Conservation (phyloP, 35 echinoderm and acorn worm species). For the Acanthaster planci region DNA sequence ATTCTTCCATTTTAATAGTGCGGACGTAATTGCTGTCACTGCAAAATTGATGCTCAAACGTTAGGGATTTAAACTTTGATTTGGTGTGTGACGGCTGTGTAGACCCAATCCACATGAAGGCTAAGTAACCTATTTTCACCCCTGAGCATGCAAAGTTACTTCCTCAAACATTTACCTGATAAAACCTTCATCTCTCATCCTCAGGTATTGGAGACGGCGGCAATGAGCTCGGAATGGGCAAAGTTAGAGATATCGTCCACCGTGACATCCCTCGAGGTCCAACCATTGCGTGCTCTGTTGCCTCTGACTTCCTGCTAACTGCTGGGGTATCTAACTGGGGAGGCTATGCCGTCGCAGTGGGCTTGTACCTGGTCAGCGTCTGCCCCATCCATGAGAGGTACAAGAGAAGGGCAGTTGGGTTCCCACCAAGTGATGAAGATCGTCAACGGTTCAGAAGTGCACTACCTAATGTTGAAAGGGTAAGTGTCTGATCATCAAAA, state of each 20-base stretch:
- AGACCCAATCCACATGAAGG: not conserved
- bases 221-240: slow-evolving; percentile 87
- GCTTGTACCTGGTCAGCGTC: slow-evolving; percentile 43
- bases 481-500: too few species aligned
- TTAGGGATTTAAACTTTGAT: too few species aligned
- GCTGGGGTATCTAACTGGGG: slow-evolving; percentile 88
- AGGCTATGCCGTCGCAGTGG: slow-evolving; percentile 72
- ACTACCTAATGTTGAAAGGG: slow-evolving; percentile 54
- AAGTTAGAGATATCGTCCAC: slow-evolving; percentile 44
- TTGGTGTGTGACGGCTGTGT: too few species aligned
- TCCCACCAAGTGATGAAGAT: slow-evolving; percentile 54
- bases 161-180: not conserved
- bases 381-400: slow-evolving; percentile 85
- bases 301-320: slow-evolving; percentile 65
- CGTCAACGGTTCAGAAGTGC: slow-evolving; percentile 19
- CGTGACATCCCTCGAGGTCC: slow-evolving; percentile 43
- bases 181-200: not conserved
- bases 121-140: not conserved
- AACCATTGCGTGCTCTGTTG: slow-evolving; percentile 43
- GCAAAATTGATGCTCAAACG: too few species aligned
- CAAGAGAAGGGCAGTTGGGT: slow-evolving; percentile 55
- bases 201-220: slow-evolving; percentile 83
- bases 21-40: too few species aligned
- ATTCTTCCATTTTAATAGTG: too few species aligned
- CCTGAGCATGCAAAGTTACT: not conserved